A percentile compares a stretch with the other conserved stretches of the same genome.
Conservation (phyloP, 2,797 vertebrate species). For the Triplophysa yarkandensis region DNA sequence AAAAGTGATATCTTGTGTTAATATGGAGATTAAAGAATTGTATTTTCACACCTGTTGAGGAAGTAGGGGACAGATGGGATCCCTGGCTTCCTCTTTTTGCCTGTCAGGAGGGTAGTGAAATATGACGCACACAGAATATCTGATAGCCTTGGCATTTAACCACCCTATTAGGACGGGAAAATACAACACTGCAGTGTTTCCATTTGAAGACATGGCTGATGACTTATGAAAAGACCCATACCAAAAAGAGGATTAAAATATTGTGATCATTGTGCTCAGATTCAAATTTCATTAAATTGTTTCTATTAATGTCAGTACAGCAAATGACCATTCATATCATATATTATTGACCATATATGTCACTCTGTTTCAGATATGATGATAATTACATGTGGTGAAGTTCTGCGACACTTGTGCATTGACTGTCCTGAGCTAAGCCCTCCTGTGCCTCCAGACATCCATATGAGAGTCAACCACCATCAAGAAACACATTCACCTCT, state of each 20-base stretch:
- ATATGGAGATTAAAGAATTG: constrained; percentile 24
- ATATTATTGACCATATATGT: neutral
- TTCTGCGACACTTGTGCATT: constrained; percentile 4
- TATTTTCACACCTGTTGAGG: constrained; percentile 47
- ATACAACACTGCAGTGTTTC: neutral
- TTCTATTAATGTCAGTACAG: neutral
- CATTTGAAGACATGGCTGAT: neutral
- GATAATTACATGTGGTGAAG: constrained; percentile 75
- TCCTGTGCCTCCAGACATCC: constrained; percentile 63
- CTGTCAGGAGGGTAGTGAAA: constrained; percentile 20
- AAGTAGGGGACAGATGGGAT: constrained; percentile 45
- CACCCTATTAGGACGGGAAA: constrained; percentile 35
- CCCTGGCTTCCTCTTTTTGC: constrained; percentile 5
- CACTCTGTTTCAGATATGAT: constrained; percentile 65
- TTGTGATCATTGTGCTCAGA: neutral
- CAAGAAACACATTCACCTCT: constrained; percentile 31
- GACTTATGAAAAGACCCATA: neutral
- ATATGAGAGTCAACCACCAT: constrained; percentile 35
- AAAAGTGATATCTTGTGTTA: constrained; percentile 2
- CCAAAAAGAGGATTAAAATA: neutral
- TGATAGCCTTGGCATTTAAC: constrained; percentile 53
- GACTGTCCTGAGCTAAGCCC: constrained; percentile 61
- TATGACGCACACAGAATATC: constrained; percentile 41
- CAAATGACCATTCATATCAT: neutral
- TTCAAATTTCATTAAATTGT: neutral